Base-by-base conservation (phyloP, 2,113 vertebrate species). In the Aspiorhynchus laticeps region DNA sequence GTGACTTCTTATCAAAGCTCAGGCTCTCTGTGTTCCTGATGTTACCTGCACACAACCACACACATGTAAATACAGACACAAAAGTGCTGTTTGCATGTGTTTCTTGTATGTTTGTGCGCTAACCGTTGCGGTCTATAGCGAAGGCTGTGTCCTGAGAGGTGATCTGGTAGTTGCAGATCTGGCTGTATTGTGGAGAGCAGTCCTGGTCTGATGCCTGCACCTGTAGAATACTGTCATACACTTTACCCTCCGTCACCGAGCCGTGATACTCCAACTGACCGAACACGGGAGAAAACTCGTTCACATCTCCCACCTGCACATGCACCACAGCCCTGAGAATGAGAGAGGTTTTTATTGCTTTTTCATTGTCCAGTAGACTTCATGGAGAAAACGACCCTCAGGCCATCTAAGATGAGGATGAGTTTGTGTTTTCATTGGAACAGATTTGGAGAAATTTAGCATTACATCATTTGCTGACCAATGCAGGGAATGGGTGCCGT, bases 101-200 rank as follows among this genome's bases (percentile, higher is more conserved):
- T 61, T 8, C 46, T 24, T 63, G 82, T 51, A 36, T 48, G 51
- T 26, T 33, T 76, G 71, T 24, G 48, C 26, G 36, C 97, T 97
- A 87, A 99, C 98, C 98, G 0, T 99, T 99, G 92, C 97, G 97
- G 92, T 99, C 98, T 1, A 99, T 97, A 48, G 97, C 98, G 80
- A 99, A 99, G 71, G 98, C 98, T 24, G 97, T 96, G 17, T 96
- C 95, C 0, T 93, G 86, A 0, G 96, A 97, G 91, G 96, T 95
- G 46, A 99, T 98, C 92, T 98, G 97, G 28, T 99, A 99, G 92
- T 97, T 98, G 92, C 98, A 99, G 91, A 99, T 98, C 93, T 99
- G 98, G 93, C 98, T 99, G 90, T 96, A 99, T 89, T 99, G 98
- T 0, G 97, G 98, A 1, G 98, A 99, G 87, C 98, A 99, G 93